phyloP scores from a whole-genome alignment of 2,113 vertebrate genomes.

The Scomber scombrus region DNA sequence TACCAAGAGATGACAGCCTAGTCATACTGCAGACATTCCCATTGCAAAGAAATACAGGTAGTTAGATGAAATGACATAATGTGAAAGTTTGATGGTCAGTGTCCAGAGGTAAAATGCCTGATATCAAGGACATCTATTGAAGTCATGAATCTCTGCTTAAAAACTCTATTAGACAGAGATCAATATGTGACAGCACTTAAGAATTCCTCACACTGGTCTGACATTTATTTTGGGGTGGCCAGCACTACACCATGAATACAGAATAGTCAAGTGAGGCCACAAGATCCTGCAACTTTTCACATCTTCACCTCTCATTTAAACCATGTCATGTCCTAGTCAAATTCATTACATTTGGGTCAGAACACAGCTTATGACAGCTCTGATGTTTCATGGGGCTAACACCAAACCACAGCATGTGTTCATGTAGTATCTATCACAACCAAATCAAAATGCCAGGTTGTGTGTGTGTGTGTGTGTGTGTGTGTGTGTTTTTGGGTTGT shows the following conservation, averaged over 20 bases:
- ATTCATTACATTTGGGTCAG: slow-evolving; percentile 9
- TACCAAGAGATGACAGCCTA: slow-evolving; percentile 29
- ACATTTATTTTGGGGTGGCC: slow-evolving; percentile 77
- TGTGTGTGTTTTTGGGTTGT: too few relatives aligned
- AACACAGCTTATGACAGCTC: not conserved
- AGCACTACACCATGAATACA: slow-evolving; percentile 55
- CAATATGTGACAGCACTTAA: slow-evolving; percentile 77
- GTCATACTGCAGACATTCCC: slow-evolving; percentile 22
- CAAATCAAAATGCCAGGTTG: not conserved
- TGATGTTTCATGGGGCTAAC: slow-evolving; percentile 10
- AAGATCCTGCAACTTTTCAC: slow-evolving; percentile 41
- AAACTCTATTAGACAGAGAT: slow-evolving; percentile 74
- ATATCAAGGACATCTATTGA: slow-evolving; percentile 48
- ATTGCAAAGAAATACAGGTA: slow-evolving; percentile 19
- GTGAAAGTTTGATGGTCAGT: slow-evolving; percentile 29
- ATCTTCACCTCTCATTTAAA: slow-evolving; percentile 30
- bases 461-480: too few relatives aligned
- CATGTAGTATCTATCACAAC: slow-evolving; percentile 18
- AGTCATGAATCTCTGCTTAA: slow-evolving; percentile 56
- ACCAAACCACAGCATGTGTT: slow-evolving; percentile 20
- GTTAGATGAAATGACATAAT: slow-evolving; percentile 30
- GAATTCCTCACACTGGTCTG: slow-evolving; percentile 73
- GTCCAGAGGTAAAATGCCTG: slow-evolving; percentile 41
- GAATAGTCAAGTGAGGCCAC: slow-evolving; percentile 49
- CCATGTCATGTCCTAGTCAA: slow-evolving; percentile 3